A percentile compares a stretch with the other conserved stretches of the same genome.
Conservation (phyloP, 2,888 invertebrate genomes). For the Cerastis rubricosa region DNA sequence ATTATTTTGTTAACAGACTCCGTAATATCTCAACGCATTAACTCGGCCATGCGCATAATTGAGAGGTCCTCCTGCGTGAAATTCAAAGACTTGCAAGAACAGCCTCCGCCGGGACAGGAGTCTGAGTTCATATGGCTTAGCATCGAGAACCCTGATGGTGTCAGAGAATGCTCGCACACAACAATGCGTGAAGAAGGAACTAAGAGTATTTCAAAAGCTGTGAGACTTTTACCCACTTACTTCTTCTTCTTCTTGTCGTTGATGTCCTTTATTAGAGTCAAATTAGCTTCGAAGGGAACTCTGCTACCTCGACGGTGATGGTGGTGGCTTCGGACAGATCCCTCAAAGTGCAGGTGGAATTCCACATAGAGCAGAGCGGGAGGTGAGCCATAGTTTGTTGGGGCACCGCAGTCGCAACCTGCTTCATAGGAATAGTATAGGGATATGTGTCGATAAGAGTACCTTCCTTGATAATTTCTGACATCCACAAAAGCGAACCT, state of each 20-base stretch:
- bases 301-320: background rate
- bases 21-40: conserved; percentile 68
- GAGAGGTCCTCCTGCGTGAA: conserved; percentile 77
- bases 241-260: background rate
- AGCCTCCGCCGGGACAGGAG: background rate
- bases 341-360: background rate
- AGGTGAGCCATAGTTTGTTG: background rate
- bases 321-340: background rate
- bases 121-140: conserved; percentile 71
- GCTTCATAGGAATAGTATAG: background rate
- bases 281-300: background rate
- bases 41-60: conserved; percentile 71
- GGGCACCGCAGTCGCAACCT: background rate
- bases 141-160: conserved; percentile 74
- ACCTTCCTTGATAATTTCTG: background rate
- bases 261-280: background rate
- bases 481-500: background rate
- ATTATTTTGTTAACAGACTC: conserved; percentile 66
- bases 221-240: conserved; percentile 65
- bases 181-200: conserved; percentile 38
- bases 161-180: conserved; percentile 77
- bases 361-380: background rate
- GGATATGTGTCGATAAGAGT: background rate
- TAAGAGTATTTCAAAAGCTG: conserved; percentile 65
- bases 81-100: conserved; percentile 66